Evolutionary conservation across 1,140 invertebrate species (phyloP).

Genomic region (Orchesella cincta): DNA sequence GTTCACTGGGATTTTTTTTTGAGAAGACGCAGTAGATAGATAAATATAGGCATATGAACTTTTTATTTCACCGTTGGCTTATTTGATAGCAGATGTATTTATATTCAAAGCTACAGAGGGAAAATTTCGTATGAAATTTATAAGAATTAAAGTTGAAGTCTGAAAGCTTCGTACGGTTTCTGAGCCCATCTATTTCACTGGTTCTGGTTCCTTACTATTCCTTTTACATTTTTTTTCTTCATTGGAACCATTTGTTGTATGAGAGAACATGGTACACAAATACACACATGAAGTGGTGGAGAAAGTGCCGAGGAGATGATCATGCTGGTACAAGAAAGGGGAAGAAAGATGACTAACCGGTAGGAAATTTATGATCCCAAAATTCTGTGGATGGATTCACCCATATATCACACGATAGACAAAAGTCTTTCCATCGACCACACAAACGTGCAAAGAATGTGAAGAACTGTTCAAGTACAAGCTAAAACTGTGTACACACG

Average conservation of each 20-base stretch:
- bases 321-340: constrained; percentile 23
- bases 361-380: constrained; percentile 44
- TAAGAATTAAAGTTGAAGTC: not conserved
- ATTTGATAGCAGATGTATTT: no score
- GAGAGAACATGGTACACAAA: not conserved
- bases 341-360: constrained; percentile 39
- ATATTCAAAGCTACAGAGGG: no score
- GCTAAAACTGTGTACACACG: not conserved
- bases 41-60: no score
- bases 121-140: not conserved
- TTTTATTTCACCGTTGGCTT: no score
- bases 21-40: not conserved
- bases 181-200: not conserved
- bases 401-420: constrained; percentile 45
- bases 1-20: not conserved
- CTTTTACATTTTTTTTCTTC: not conserved
- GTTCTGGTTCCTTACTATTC: not conserved
- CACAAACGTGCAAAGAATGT: constrained; percentile 42
- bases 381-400: constrained; percentile 44
- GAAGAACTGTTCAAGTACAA: no score
- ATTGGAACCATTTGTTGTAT: not conserved
- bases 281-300: not conserved
- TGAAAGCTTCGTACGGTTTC: not conserved
- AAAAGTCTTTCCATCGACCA: constrained; percentile 43
- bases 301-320: not conserved